These are phyloP conservation scores for Leptopilina myrica DNA, from an alignment of 2,888 invertebrate species.

Conservation along the genomic window DNA sequence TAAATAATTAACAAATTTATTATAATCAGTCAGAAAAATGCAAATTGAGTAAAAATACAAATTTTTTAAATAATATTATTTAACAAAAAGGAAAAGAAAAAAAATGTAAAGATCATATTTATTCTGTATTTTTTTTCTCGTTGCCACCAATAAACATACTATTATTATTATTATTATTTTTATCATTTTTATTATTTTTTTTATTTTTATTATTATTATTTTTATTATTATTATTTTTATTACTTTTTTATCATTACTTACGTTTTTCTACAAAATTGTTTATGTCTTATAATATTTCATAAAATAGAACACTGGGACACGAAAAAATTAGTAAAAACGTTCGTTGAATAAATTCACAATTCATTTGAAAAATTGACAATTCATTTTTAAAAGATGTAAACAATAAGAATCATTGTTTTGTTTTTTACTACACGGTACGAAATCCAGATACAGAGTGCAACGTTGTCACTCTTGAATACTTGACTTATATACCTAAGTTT, in stretches of 20 bases:
- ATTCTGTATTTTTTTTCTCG: no score
- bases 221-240: no score
- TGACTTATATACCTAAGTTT: constrained; percentile 61
- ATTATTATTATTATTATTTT: no score
- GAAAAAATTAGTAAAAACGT: background rate
- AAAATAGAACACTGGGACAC: background rate
- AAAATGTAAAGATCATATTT: no score
- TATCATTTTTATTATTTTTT: no score
- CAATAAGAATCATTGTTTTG: background rate
- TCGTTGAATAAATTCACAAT: background rate
- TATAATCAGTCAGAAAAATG: no score
- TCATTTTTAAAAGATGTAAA: background rate
- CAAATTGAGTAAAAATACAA: no score
- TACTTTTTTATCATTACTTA: background rate
- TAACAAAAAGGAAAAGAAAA: no score
- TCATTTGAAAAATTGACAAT: background rate
- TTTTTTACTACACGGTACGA: constrained; percentile 42
- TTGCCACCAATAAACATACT: no score
- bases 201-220: no score
- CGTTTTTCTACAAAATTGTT: background rate
- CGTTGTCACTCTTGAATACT: constrained; percentile 56
- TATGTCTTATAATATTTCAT: background rate
- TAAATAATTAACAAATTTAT: no score
- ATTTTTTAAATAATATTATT: no score
- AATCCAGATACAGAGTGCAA: constrained; percentile 57